Evolutionary conservation across 2,888 invertebrate genomes (phyloP), one percentile per base, ranked within the genome.

Genomic region (Troides helena): DNA sequence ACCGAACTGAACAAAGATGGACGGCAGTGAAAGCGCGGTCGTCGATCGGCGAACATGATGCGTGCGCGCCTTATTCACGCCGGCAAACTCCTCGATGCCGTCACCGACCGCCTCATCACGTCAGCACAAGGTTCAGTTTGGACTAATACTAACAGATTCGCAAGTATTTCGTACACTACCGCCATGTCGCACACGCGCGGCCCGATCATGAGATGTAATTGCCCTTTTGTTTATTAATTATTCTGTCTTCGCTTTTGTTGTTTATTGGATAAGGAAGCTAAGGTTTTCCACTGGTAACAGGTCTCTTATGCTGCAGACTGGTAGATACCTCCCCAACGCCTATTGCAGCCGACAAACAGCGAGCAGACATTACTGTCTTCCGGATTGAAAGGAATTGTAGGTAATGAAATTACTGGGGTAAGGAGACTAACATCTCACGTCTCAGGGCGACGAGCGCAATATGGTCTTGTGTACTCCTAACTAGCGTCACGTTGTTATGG

Each of bases 1-100:
- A 78, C 75, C 77, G 75, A 77, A 76, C 74, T 73, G 76, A 77
- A 74, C 76, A 75, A 89, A 90, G 86, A 90, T 90, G 86, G 88
- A 81, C 83, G 85, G 76, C 86, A 87, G 92, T 86, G 92, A 92
- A 92, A 92, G 92, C 88, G 86, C 91, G 91, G 92, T 91, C 92
- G 92, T 91, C 91, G 92, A 90, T 91, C 90, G 90, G 74, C 78
- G 76, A 81, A 78, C 78, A 80, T 75, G 76, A 84, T 89, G 90
- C 90, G 90, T 90, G 90, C 84, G 81, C 84, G 81, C 82, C 83
- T 83, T 83, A 67, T 80, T 79, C 85, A 88, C 82, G 84, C 80
- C 76, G 74, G 81, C 88, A 78, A 85, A 76, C 43, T 78, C 78
- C 77, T 17, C 4, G 56, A 59, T 72, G 18, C 79, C 2, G 0